Percentiles rank a stretch among this genome's conserved stretches.
phyloP scores from a whole-genome alignment of 1,140 invertebrate genomes.

The Pseudomyrmex pallidus region DNA sequence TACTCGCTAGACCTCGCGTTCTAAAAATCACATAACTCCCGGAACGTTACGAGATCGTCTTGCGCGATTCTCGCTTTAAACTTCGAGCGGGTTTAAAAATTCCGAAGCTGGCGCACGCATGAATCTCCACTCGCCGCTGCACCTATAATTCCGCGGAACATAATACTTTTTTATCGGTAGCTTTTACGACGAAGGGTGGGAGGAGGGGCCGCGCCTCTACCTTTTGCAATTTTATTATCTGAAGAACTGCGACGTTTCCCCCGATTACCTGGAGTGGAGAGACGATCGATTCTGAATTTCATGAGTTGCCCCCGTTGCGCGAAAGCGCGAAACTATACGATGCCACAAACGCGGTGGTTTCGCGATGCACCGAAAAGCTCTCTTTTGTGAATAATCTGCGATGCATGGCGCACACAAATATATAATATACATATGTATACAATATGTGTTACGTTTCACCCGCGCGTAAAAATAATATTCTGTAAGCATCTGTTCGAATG shows the following conservation, averaged over 20 bases:
- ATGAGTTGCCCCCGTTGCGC: conserved; percentile 25
- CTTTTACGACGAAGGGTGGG: conserved; percentile 50
- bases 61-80: conserved; percentile 45
- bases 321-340: neutral
- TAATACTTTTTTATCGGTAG: conserved; percentile 59
- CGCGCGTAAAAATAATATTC: neutral
- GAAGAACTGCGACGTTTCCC: conserved; percentile 48
- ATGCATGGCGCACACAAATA: conserved; percentile 10
- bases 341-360: conserved; percentile 19
- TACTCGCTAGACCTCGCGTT: no score
- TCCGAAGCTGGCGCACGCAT: conserved; percentile 35
- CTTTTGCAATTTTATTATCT: conserved; percentile 59
- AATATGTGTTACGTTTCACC: neutral
- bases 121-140: conserved; percentile 27
- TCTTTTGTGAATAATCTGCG: neutral
- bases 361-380: neutral
- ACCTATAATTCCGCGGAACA: conserved; percentile 47
- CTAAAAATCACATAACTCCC: conserved; percentile 45
- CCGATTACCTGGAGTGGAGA: conserved; percentile 43
- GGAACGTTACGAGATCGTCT: conserved; percentile 10
- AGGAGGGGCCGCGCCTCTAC: neutral
- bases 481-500: neutral
- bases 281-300: conserved; percentile 55
- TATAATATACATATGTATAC: neutral
- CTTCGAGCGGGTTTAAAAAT: conserved; percentile 37